Conservation (phyloP, 2,113 vertebrate genomes). For the Camarhynchus parvulus region DNA sequence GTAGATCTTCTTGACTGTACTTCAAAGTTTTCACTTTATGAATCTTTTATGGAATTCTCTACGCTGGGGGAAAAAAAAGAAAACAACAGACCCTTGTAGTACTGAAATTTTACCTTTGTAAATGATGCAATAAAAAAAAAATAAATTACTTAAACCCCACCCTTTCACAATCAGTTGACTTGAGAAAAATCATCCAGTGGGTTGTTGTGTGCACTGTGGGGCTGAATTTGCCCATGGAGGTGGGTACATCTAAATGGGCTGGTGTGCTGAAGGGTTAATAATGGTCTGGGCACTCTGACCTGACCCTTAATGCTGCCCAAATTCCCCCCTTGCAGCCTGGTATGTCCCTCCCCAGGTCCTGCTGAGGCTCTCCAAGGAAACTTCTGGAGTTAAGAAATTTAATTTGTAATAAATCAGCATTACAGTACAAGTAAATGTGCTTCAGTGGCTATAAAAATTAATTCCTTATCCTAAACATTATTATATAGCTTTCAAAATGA, state of each 20-base stretch:
- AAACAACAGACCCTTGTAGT: not conserved
- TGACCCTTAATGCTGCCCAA: not conserved
- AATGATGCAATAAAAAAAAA: not conserved
- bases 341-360: not conserved
- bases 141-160: not conserved
- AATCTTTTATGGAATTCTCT: slow-evolving; percentile 35
- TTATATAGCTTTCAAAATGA: slow-evolving; percentile 71
- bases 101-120: not conserved
- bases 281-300: not conserved
- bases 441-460: slow-evolving; percentile 71
- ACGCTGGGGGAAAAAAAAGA: not conserved
- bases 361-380: not conserved
- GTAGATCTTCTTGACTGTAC: not conserved
- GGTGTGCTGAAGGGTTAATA: not conserved
- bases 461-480: slow-evolving; percentile 74
- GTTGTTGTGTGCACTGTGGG: rapidly evolving
- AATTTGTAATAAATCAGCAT: slow-evolving; percentile 70
- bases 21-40: slow-evolving; percentile 40
- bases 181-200: not conserved
- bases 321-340: not conserved
- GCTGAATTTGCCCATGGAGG: not conserved
- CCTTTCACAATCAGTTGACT: not conserved
- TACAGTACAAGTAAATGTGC: slow-evolving; percentile 53
- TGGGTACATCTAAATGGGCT: rapidly evolving
- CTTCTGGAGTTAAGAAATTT: slow-evolving; percentile 27